Percentiles rank a stretch among this genome's conserved stretches.
These are phyloP conservation scores for Stomorhina lunata DNA, from an alignment of 2,888 invertebrate species.

Conservation along the genomic window DNA sequence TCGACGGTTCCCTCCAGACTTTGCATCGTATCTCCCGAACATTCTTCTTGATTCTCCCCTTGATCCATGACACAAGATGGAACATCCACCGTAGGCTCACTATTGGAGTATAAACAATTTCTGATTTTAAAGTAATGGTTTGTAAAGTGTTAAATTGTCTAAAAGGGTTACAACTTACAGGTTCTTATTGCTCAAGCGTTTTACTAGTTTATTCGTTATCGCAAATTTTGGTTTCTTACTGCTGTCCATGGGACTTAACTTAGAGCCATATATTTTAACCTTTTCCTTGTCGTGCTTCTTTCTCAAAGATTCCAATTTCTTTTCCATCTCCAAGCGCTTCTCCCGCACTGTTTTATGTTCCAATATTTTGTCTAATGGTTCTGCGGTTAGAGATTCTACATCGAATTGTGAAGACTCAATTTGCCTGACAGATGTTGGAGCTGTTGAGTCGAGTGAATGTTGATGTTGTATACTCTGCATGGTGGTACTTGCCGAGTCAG, in stretches of 20 bases:
- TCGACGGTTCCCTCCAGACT: slow-evolving; percentile 82
- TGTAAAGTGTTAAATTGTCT: slow-evolving; percentile 17
- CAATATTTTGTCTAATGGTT: slow-evolving; percentile 89
- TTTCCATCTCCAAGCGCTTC: slow-evolving; percentile 90
- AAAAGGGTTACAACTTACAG: slow-evolving; percentile 82
- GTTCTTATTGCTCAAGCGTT: slow-evolving; percentile 88
- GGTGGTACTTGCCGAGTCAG: slow-evolving; percentile 70
- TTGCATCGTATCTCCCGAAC: slow-evolving; percentile 76
- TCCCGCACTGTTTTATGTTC: slow-evolving; percentile 91
- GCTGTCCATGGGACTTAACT: slow-evolving; percentile 82
- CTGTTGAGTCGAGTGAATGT: slow-evolving; percentile 78
- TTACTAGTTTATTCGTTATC: slow-evolving; percentile 87
- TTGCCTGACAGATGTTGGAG: slow-evolving; percentile 75
- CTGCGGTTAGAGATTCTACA: slow-evolving; percentile 83
- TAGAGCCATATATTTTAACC: slow-evolving; percentile 82
- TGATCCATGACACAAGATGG: slow-evolving; percentile 81
- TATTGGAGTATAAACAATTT: slow-evolving; percentile 75
- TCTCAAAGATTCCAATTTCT: slow-evolving; percentile 90
- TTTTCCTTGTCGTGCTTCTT: slow-evolving; percentile 91
- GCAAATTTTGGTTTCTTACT: slow-evolving; percentile 87
- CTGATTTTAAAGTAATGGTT: slow-evolving; percentile 75
- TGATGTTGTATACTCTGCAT: slow-evolving; percentile 77
- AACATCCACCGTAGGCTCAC: slow-evolving; percentile 78
- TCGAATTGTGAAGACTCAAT: slow-evolving; percentile 77
- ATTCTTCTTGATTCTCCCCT: slow-evolving; percentile 78